Evolutionary conservation across 2,113 vertebrate genomes (phyloP).

Genomic region (Sylvia atricapilla): DNA sequence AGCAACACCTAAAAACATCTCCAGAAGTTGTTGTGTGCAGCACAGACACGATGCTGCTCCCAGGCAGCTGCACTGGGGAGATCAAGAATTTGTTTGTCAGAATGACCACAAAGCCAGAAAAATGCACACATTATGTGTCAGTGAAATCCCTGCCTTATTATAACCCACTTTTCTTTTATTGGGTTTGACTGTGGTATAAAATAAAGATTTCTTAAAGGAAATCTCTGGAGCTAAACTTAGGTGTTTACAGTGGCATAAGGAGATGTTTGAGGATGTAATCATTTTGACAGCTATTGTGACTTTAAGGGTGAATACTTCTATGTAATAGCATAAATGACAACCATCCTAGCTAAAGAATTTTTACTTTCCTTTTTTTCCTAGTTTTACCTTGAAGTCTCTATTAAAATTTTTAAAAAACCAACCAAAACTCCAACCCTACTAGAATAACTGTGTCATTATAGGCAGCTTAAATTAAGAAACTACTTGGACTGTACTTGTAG

Average conservation of each 20-base stretch:
- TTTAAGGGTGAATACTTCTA: background rate
- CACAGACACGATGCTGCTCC: background rate
- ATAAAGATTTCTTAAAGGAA: background rate
- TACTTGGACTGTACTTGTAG: background rate
- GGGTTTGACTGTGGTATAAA: background rate
- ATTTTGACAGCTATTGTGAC: background rate
- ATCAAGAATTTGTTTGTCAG: background rate
- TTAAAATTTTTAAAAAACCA: background rate
- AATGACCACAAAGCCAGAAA: background rate
- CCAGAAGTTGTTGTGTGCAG: background rate
- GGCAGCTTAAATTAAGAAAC: background rate
- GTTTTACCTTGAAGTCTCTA: background rate
- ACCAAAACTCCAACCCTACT: background rate
- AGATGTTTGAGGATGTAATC: background rate
- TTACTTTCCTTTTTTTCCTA: background rate
- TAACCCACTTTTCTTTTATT: background rate
- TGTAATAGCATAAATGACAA: background rate
- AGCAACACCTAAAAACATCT: conserved; percentile 20
- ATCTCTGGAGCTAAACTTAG: background rate
- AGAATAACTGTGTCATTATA: background rate
- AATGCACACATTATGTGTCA: background rate
- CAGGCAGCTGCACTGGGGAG: background rate
- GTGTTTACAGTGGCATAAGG: background rate
- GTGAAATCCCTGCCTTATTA: background rate
- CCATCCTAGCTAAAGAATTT: background rate